phyloP scores from a whole-genome alignment of 1,140 invertebrate genomes.

The Gyrodactylus salaris region DNA sequence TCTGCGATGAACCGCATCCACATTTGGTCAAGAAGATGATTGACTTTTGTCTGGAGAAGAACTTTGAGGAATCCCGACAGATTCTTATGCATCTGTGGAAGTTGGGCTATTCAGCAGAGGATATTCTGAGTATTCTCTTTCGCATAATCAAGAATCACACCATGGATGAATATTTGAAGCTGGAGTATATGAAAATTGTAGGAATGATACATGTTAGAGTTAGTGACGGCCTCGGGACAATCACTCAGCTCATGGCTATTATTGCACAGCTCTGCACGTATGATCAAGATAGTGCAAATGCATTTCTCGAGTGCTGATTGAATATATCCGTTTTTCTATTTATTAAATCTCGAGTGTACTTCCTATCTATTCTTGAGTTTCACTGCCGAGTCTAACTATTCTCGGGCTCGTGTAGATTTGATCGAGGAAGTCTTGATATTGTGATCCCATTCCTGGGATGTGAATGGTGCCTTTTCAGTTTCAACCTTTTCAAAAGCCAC shows the following conservation, averaged over 20 bases:
- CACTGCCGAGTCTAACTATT: too few species aligned
- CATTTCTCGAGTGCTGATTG: background rate
- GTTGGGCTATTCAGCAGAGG: conserved; percentile 69
- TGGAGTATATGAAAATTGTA: conserved; percentile 59
- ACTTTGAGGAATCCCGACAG: conserved; percentile 55
- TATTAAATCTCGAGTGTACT: background rate
- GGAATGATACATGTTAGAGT: conserved; percentile 59
- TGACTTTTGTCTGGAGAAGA: conserved; percentile 37
- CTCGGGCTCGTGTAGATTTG: too few species aligned
- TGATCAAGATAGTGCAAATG: too few species aligned
- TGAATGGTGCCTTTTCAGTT: too few species aligned
- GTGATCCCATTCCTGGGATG: too few species aligned
- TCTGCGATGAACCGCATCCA: conserved; percentile 94
- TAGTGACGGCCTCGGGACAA: conserved; percentile 45
- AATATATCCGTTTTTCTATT: background rate
- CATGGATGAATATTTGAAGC: conserved; percentile 36
- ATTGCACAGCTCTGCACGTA: conserved; percentile 38
- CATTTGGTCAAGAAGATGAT: conserved; percentile 65
- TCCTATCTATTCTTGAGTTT: too few species aligned
- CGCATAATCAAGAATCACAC: conserved; percentile 52
- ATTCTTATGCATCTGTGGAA: conserved; percentile 52
- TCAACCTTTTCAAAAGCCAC: too few species aligned
- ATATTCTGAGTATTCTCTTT: conserved; percentile 74
- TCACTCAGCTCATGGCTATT: conserved; percentile 56
- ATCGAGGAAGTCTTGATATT: too few species aligned